Conservation (phyloP, 2,113 vertebrate genomes). For the Notiomystis cincta region DNA sequence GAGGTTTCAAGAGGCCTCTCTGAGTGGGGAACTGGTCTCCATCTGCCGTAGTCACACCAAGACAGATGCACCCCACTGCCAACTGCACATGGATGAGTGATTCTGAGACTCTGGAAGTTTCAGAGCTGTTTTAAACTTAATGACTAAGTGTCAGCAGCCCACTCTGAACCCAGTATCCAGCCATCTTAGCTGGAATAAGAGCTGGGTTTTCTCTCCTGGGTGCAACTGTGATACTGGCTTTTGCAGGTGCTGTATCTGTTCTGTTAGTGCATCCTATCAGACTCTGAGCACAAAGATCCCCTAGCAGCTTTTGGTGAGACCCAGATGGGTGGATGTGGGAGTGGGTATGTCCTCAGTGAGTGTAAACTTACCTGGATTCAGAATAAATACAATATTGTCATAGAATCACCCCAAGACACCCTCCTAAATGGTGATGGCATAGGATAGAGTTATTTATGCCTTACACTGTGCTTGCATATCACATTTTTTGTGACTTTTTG, state of each 20-base stretch:
- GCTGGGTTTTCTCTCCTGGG: not conserved
- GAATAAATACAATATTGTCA: too few relatives aligned
- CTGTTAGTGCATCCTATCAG: not conserved
- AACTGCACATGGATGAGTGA: not conserved
- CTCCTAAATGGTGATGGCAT: not conserved
- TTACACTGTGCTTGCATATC: fast-evolving
- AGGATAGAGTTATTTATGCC: not conserved
- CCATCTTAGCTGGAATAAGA: not conserved
- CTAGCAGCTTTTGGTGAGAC: not conserved
- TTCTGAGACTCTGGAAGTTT: not conserved
- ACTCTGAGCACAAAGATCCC: not conserved
- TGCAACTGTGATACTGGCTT: not conserved
- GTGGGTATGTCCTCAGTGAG: not conserved
- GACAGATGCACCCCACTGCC: not conserved
- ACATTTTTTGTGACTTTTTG: not conserved
- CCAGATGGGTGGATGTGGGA: not conserved
- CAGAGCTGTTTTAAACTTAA: not conserved
- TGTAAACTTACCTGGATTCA: not conserved
- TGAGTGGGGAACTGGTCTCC: not conserved
- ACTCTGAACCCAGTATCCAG: not conserved
- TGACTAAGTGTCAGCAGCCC: not conserved
- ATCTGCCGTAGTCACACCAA: not conserved
- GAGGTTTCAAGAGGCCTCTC: not conserved
- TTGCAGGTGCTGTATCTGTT: not conserved
- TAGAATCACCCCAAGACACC: too few relatives aligned